These are phyloP conservation scores for Mormyrus iriodes DNA, from an alignment of 2,113 vertebrate species.

Conservation along the genomic window DNA sequence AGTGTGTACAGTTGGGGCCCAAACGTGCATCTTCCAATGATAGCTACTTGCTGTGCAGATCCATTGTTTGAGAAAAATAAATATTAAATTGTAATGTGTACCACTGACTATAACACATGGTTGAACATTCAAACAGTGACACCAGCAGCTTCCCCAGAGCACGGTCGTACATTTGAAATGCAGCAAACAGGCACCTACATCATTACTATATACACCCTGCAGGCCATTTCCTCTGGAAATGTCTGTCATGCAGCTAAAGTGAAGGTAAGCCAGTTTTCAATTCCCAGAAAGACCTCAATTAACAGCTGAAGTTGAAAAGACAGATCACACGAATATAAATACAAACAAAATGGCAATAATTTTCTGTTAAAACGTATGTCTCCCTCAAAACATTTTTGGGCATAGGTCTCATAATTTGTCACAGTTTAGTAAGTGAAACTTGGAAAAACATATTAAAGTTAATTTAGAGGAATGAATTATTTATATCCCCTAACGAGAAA, in stretches of 20 bases:
- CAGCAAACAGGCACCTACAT: neutral
- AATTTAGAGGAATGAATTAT: constrained; percentile 3
- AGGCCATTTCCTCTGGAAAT: neutral
- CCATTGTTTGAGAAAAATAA: neutral
- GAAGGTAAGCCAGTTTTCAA: neutral
- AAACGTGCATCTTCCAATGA: neutral
- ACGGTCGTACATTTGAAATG: neutral
- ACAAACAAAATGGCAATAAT: neutral
- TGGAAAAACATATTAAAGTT: constrained; percentile 7
- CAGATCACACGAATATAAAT: neutral
- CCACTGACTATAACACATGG: neutral
- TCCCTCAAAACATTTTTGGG: neutral
- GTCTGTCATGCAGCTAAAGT: neutral
- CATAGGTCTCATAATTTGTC: neutral
- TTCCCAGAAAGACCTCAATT: neutral
- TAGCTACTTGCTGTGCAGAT: neutral
- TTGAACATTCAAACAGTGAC: neutral
- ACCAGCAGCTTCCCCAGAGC: neutral
- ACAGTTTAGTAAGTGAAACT: neutral
- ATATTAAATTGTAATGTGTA: neutral
- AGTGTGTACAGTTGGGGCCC: neutral
- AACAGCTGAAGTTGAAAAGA: neutral
- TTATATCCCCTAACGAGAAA: neutral
- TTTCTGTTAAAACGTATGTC: neutral
- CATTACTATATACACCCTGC: neutral